Conservation (phyloP, 2,797 vertebrate genomes). For the Cyprinella venusta region DNA sequence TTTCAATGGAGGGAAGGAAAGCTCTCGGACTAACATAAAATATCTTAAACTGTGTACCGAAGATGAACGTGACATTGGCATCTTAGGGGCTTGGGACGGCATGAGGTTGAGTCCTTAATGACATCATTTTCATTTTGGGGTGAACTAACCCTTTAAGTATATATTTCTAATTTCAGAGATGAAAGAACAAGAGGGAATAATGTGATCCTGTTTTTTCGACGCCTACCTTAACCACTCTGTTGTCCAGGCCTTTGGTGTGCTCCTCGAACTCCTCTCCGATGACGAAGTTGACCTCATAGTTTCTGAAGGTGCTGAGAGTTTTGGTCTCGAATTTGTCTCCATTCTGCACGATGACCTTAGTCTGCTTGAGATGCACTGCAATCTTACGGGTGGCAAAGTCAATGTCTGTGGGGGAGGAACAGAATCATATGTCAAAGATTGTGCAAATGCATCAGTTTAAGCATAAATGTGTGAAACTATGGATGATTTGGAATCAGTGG, state of each 20-base stretch:
- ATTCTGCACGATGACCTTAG: constrained; percentile 87
- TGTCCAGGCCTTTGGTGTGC: constrained; percentile 88
- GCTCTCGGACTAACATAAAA: too few species aligned
- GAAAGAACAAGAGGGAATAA: not conserved
- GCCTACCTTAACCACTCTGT: constrained; percentile 83
- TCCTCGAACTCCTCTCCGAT: constrained; percentile 90
- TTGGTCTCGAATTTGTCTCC: constrained; percentile 86
- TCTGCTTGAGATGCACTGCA: constrained; percentile 85
- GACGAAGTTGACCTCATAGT: constrained; percentile 85
- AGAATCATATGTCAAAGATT: not conserved
- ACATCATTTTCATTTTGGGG: too few species aligned
- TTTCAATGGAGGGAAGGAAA: too few species aligned
- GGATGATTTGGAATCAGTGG: not conserved
- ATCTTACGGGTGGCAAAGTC: constrained; percentile 95
- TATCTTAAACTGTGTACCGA: too few species aligned
- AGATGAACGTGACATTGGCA: too few species aligned
- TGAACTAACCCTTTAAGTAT: too few species aligned
- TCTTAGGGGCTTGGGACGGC: too few species aligned
- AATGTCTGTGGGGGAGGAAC: constrained; percentile 77
- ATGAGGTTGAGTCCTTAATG: too few species aligned
- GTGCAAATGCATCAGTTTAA: not conserved
- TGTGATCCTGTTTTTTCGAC: not conserved
- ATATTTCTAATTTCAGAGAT: not conserved
- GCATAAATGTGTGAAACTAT: not conserved
- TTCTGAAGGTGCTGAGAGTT: constrained; percentile 91